Evolutionary conservation across 1,140 invertebrate genomes (phyloP), one percentile per base, ranked within the genome.

Genomic region (Leptestheria dahalacensis): DNA sequence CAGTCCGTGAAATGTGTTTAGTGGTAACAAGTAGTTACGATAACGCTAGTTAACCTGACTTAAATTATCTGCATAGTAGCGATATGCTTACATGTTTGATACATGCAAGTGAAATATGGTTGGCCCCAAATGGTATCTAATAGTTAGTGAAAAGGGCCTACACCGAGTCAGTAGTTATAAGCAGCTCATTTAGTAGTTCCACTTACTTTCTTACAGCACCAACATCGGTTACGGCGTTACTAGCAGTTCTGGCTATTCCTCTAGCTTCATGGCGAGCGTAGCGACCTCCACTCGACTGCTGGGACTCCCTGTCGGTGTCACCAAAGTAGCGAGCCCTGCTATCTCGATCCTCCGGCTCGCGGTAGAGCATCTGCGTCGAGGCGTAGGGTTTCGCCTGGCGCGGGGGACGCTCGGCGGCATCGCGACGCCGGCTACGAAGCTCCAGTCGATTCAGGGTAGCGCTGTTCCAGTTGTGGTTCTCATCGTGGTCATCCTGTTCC

Each of bases 121-220:
- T n/a, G n/a, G n/a, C n/a, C n/a, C n/a, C n/a, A n/a, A n/a, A n/a
- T n/a, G n/a, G n/a, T n/a, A n/a, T n/a, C n/a, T n/a, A n/a, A n/a
- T n/a, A n/a, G n/a, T n/a, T n/a, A n/a, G n/a, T n/a, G n/a, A n/a
- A n/a, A n/a, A n/a, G n/a, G n/a, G n/a, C n/a, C n/a, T n/a, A n/a
- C n/a, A n/a, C n/a, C n/a, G n/a, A n/a, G n/a, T n/a, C n/a, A n/a
- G n/a, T n/a, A n/a, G n/a, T n/a, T n/a, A n/a, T n/a, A n/a, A n/a
- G n/a, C n/a, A n/a, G n/a, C n/a, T n/a, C n/a, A n/a, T n/a, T n/a
- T n/a, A n/a, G n/a, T n/a, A n/a, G n/a, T n/a, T n/a, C n/a, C n/a
- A n/a, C 6, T 52, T 52, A 52, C 50, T 26, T 52, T 23, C 50
- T 23, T 23, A 52, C 50, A 52, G 50, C 50, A 26, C 50, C 50